phyloP scores from a whole-genome alignment of 2,797 vertebrate genomes.

The Chelon labrosus region DNA sequence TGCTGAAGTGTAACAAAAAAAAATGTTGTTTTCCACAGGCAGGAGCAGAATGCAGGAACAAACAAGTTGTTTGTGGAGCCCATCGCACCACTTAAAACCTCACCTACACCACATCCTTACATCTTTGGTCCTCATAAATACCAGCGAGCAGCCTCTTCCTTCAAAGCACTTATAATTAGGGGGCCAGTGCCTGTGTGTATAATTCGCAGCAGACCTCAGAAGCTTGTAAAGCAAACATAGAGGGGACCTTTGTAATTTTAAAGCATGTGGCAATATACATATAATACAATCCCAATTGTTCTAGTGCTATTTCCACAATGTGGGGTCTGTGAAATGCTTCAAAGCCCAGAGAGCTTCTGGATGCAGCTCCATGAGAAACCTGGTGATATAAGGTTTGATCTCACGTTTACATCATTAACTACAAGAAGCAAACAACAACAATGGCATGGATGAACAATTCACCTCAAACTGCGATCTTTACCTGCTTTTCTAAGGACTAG shows the following conservation, averaged over 20 bases:
- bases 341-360: background rate
- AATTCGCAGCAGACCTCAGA: constrained; percentile 66
- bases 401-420: constrained; percentile 2
- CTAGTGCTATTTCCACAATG: constrained; percentile 23
- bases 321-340: constrained; percentile 11
- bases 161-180: constrained; percentile 55
- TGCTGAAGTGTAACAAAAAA: background rate
- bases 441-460: background rate
- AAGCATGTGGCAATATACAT: constrained; percentile 46
- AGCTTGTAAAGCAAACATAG: constrained; percentile 57
- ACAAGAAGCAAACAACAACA: constrained; percentile 8
- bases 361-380: constrained; percentile 1
- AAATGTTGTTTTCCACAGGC: constrained; percentile 6
- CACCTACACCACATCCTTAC: constrained; percentile 25
- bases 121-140: constrained; percentile 63
- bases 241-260: constrained; percentile 50
- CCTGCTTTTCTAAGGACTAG: background rate
- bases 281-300: constrained; percentile 17
- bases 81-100: constrained; percentile 26
- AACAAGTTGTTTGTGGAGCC: constrained; percentile 36
- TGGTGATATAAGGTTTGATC: constrained; percentile 4
- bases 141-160: constrained; percentile 54
- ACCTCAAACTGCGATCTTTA: background rate
- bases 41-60: constrained; percentile 13
- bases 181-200: constrained; percentile 40